Percentiles rank a stretch among this genome's conserved stretches.
These are phyloP conservation scores for Adelges cooleyi DNA, from an alignment of 1,140 invertebrate species.

Conservation along the genomic window DNA sequence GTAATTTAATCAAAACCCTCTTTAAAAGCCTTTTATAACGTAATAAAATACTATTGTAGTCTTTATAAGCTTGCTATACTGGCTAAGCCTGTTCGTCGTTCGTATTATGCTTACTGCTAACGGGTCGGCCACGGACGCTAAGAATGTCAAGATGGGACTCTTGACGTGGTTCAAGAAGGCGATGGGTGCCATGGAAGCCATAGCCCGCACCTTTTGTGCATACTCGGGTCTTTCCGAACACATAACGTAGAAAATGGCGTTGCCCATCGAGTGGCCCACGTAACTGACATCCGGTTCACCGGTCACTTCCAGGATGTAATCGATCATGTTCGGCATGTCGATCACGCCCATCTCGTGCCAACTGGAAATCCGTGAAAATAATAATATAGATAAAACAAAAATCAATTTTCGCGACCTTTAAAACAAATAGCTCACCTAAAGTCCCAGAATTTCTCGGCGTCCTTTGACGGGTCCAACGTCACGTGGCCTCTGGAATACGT, in stretches of 20 bases:
- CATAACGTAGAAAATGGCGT: constrained; percentile 42
- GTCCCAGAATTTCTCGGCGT: constrained; percentile 41
- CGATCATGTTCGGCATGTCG: constrained; percentile 51
- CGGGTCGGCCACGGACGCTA: constrained; percentile 47
- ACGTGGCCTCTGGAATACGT: constrained; percentile 44
- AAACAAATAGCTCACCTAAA: constrained; percentile 38
- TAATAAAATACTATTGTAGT: no score
- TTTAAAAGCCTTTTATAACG: no score
- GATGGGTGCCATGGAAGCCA: constrained; percentile 43
- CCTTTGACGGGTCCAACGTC: constrained; percentile 34
- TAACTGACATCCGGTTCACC: constrained; percentile 43
- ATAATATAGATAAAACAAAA: background rate
- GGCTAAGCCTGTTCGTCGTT: no score
- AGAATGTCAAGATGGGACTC: constrained; percentile 39
- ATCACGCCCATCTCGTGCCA: constrained; percentile 55
- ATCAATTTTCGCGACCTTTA: background rate
- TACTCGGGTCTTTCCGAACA: constrained; percentile 44
- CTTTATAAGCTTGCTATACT: no score
- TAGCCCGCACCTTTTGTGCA: constrained; percentile 40
- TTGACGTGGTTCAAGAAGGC: constrained; percentile 35
- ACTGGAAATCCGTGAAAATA: constrained; percentile 30
- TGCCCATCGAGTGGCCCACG: constrained; percentile 51
- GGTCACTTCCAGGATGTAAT: constrained; percentile 47
- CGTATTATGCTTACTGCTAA: constrained; percentile 41
- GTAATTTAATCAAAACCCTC: no score